Conservation (phyloP, 2,113 vertebrate genomes). For the Lepisosteus osseus region DNA sequence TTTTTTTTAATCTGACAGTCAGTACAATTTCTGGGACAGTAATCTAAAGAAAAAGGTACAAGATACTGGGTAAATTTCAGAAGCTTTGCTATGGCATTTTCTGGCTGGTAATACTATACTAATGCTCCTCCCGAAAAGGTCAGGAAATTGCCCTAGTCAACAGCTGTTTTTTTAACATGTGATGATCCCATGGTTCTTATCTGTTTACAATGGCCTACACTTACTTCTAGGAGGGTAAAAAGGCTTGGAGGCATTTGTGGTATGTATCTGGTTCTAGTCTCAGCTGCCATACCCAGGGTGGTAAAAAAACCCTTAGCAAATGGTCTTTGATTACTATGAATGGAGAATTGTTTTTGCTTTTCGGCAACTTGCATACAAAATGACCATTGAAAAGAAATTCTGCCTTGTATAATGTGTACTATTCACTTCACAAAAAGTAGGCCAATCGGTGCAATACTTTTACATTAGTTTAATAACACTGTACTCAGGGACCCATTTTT, state of each 20-base stretch:
- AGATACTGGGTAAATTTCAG: not conserved
- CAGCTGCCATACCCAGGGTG: not conserved
- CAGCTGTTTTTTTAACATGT: slow-evolving; percentile 9
- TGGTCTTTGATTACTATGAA: not conserved
- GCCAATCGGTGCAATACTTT: too few species aligned
- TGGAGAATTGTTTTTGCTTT: not conserved
- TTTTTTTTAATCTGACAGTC: too few species aligned
- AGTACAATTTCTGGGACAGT: not conserved
- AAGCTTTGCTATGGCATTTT: not conserved
- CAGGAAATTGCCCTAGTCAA: slow-evolving; percentile 2
- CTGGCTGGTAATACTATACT: not conserved
- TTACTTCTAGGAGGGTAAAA: not conserved
- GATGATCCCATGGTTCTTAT: slow-evolving; percentile 6
- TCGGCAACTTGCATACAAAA: too few species aligned
- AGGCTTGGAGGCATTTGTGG: slow-evolving; percentile 2
- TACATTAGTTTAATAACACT: too few species aligned
- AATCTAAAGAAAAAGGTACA: not conserved
- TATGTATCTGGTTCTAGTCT: slow-evolving; percentile 3
- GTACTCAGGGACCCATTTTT: too few species aligned
- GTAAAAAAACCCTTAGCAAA: not conserved
- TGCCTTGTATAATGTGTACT: too few species aligned
- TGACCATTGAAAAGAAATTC: too few species aligned
- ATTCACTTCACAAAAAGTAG: too few species aligned
- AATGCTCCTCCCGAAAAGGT: not conserved
- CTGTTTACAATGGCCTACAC: not conserved